Evolutionary conservation across 1,140 invertebrate genomes (phyloP).

Genomic region (Heliconius himera): DNA sequence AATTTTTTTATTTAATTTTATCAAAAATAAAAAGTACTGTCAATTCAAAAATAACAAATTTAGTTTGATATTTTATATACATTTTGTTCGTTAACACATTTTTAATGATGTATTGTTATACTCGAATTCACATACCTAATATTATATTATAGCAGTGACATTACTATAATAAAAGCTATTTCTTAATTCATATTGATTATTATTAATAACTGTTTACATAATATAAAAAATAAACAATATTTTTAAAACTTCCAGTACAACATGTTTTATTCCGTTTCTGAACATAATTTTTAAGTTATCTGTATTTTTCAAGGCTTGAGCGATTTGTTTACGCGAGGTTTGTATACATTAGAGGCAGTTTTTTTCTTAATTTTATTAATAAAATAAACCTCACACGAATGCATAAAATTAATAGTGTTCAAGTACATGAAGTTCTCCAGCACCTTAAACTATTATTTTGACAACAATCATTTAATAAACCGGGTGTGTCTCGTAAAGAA

Average conservation of each 20-base stretch:
- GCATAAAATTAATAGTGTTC: constrained; percentile 15
- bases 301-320: constrained; percentile 29
- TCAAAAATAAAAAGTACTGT: no score
- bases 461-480: constrained; percentile 34
- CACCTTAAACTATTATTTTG: constrained; percentile 13
- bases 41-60: no score
- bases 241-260: background rate
- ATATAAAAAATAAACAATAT: background rate
- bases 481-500: constrained; percentile 31
- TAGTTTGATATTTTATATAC: no score
- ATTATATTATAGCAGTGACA: no score
- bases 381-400: constrained; percentile 29
- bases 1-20: no score
- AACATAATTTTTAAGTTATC: constrained; percentile 23
- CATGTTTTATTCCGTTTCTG: constrained; percentile 9
- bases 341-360: constrained; percentile 39
- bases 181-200: no score
- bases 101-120: no score
- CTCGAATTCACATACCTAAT: no score
- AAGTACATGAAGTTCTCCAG: constrained; percentile 19
- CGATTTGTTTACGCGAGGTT: constrained; percentile 46
- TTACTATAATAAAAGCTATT: no score
- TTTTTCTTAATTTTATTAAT: constrained; percentile 29
- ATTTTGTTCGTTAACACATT: no score
- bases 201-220: no score